Evolutionary conservation across 2,888 invertebrate species (phyloP), one percentile per base, ranked within the genome.

Genomic region (Muscina levida): DNA sequence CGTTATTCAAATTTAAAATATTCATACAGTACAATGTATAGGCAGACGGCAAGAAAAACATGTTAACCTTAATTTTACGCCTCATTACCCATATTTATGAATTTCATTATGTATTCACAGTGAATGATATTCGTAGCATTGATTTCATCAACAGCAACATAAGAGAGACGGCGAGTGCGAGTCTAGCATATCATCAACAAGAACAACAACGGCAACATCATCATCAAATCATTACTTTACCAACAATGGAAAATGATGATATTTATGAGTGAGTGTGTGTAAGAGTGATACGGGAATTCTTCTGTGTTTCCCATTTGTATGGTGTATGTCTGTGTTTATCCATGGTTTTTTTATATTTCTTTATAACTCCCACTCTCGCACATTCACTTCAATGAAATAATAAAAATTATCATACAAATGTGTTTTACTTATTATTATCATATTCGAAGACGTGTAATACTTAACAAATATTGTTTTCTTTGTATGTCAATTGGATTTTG

Each of bases 31-130:
- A 31, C 31, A 31, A 31, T 31, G 4, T 8, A 5, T 31, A 31
- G 8, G 8, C 31, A 31, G 15, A 3, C 22, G 15, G 31, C 15
- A 1, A 26, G 13, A 44, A 56, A 48, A 22, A 72, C 71, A 71
- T 71, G 44, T 72, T 81, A 77, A 74, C 81, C 81, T 77, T 81
- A 81, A 81, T 81, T 81, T 77, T 67, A 81, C 77, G 81, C 71
- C 74, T 72, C 67, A 74, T 81, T 77, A 81, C 74, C 46, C 62
- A 19, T 74, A 68, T 71, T 77, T 81, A 74, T 81, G 71, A 48
- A 67, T 74, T 71, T 74, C 71, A 74, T 81, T 74, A 67, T 8
- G 26, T 44, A 66, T 80, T 77, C 39, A 44, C 57, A 42, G 53
- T 42, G 39, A 70, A 76, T 24, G 39, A 31, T 8, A 31, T 31